Base-by-base conservation (phyloP, 2,888 invertebrate genomes). In the Rugalucina vietnamica region DNA sequence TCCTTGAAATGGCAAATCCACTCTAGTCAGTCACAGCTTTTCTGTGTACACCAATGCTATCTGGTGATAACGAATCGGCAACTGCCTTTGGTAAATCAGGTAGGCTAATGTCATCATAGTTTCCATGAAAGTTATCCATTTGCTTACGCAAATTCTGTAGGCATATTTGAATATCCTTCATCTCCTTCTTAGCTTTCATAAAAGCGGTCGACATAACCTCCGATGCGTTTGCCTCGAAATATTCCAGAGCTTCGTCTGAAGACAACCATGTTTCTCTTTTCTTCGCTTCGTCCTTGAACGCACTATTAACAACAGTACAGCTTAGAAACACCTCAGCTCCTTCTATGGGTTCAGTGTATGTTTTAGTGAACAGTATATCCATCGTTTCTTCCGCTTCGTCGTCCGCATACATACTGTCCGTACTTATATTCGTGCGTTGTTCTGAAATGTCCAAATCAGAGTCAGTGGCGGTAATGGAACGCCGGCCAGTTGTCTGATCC, bases 381-480 rank as follows among this genome's bases (percentile, higher is more conserved):
- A 88, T 86, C 3, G 88, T 84, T 49, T 91, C 91, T 37, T 93
- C 93, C 32, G 91, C 92, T 65, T 93, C 93, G 78, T 93, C 93
- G 69, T 93, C 93, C 12, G 93, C 93, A 49, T 91, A 89, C 90
- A 92, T 90, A 54, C 91, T 91, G 75, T 92, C 92, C 0, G 92
- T 91, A 79, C 92, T 92, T 49, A 89, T 87, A 73, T 93, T 92
- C 83, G 92, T 92, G 24, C 91, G 86, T 24, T 89, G 90, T 74
- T 93, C 93, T 0, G 93, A 93, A n/a, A 91, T 88, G 79, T 93
- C 93, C 43, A 93, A 87, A 50, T 93, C 93, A 0, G 92, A 92
- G 76, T 92, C 92, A 4, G 93, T 93, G 14, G 89, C 76, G 18
- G 89, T 83, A 10, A 86, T 81, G 18, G 89, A 89, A 10, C 73